phyloP scores from a whole-genome alignment of 2,113 vertebrate genomes.

The Microcebus murinus region DNA sequence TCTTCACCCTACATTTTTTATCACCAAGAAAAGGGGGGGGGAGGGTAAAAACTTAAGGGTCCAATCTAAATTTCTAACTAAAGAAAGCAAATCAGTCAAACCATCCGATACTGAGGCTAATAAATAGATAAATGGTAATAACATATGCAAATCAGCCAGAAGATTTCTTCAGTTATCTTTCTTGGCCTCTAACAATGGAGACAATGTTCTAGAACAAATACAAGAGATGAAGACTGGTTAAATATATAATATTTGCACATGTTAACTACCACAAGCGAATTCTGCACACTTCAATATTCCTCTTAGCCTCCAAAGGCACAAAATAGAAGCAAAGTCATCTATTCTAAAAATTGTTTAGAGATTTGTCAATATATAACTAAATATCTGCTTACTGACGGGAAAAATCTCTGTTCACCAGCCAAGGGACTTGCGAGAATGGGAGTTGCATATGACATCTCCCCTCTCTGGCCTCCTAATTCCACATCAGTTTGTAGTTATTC shows the following conservation, averaged over 20 bases:
- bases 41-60: neutral
- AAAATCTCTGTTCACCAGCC: neutral
- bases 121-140: neutral
- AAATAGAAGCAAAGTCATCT: conserved; percentile 32
- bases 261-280: neutral
- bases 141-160: neutral
- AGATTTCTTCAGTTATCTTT: neutral
- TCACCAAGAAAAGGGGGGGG: neutral
- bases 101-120: neutral
- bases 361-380: conserved; percentile 55
- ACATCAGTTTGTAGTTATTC: conserved; percentile 58
- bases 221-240: neutral
- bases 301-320: neutral
- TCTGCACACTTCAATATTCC: neutral
- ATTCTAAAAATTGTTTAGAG: conserved; percentile 34
- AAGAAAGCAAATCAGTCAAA: conserved; percentile 21
- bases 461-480: conserved; percentile 1
- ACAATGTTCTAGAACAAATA: neutral
- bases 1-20: neutral
- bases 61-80: neutral
- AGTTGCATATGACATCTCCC: neutral
- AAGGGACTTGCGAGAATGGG: neutral
- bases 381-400: neutral
- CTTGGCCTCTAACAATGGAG: neutral
- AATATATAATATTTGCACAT: neutral